A percentile compares a stretch with the other conserved stretches of the same genome.
These are phyloP conservation scores for Platyrinchus mystaceus DNA, from an alignment of 2,797 vertebrate genomes.

Conservation along the genomic window DNA sequence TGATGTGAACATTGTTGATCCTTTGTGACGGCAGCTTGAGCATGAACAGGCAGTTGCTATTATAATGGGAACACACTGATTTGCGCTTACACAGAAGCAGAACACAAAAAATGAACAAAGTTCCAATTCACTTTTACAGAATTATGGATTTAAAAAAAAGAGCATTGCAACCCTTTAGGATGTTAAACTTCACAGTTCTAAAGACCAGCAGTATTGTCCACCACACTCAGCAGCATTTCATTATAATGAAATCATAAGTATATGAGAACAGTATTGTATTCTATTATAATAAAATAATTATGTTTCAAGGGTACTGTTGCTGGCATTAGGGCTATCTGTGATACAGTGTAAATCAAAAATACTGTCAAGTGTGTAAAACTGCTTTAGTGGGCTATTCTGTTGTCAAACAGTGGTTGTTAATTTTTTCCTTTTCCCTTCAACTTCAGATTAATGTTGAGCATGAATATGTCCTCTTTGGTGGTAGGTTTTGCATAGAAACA, in stretches of 20 bases:
- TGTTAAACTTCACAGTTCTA: not conserved
- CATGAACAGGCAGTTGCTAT: not conserved
- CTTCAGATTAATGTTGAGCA: not conserved
- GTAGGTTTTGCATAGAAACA: not conserved
- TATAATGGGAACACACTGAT: not conserved
- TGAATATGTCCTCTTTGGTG: not conserved
- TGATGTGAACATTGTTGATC: not conserved
- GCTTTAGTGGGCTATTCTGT: not conserved
- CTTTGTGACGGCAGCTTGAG: not conserved
- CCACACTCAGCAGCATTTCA: not conserved
- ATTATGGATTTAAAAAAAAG: not conserved
- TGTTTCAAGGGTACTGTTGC: not conserved
- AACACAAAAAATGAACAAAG: not conserved
- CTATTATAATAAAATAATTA: not conserved
- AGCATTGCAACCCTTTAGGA: not conserved
- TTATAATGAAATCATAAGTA: not conserved
- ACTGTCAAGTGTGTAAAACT: not conserved
- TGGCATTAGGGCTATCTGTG: not conserved
- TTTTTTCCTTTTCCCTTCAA: not conserved
- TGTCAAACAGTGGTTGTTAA: not conserved
- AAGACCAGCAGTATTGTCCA: not conserved
- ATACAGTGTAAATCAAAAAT: not conserved
- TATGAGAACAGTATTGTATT: not conserved
- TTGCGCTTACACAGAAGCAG: not conserved
- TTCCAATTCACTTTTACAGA: not conserved